Evolutionary conservation across 2,888 invertebrate species (phyloP).

Genomic region (Cosmorhoe ocellata): DNA sequence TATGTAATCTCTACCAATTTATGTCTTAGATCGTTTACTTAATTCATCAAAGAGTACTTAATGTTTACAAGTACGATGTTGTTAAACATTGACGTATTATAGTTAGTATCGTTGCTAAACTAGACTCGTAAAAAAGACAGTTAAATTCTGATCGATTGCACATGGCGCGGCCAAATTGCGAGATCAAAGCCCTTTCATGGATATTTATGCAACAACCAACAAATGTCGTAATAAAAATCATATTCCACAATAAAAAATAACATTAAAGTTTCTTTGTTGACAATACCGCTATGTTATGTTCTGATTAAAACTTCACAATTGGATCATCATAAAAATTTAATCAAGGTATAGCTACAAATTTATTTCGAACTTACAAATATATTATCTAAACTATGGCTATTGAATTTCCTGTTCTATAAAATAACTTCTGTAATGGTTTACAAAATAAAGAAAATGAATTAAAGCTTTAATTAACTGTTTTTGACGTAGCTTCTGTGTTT

Average conservation of each 20-base stretch:
- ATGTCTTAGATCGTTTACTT: too few species aligned
- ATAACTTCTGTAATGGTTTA: too few species aligned
- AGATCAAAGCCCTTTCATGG: constrained; percentile 41
- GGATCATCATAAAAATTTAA: constrained; percentile 11
- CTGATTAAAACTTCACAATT: constrained; percentile 23
- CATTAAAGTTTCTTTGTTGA: constrained; percentile 37
- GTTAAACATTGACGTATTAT: not conserved
- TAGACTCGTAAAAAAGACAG: constrained; percentile 48
- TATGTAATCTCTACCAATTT: too few species aligned
- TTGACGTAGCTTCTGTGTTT: constrained; percentile 40
- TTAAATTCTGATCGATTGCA: constrained; percentile 56
- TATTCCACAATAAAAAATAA: constrained; percentile 45
- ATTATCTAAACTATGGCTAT: too few species aligned
- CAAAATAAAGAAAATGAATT: not conserved
- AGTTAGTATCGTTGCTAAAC: constrained; percentile 29
- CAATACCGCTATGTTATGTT: constrained; percentile 26
- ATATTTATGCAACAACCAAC: constrained; percentile 29
- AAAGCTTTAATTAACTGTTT: constrained; percentile 48
- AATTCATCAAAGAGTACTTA: too few species aligned
- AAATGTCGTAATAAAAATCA: constrained; percentile 41
- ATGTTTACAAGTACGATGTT: constrained; percentile 12
- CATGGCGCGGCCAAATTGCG: constrained; percentile 36
- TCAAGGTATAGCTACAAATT: too few species aligned
- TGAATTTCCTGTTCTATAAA: too few species aligned
- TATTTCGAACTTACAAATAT: too few species aligned